phyloP scores from a whole-genome alignment of 2,888 invertebrate genomes.

The Dynastes grantii region DNA sequence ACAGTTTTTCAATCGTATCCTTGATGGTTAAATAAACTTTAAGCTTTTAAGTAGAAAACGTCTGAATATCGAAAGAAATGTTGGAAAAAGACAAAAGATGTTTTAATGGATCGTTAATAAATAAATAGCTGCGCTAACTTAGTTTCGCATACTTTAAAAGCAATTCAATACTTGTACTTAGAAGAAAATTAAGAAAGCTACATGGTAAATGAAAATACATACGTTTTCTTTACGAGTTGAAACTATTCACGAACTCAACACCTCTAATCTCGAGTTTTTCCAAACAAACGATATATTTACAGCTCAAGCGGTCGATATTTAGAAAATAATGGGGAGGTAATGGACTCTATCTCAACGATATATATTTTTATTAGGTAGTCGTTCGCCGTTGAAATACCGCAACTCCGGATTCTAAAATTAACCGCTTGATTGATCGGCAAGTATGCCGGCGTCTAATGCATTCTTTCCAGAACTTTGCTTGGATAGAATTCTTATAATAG shows the following conservation, averaged over 20 bases:
- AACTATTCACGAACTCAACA: slow-evolving; percentile 1
- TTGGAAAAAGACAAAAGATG: too few relatives aligned
- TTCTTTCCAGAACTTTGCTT: background rate
- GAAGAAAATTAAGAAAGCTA: too few relatives aligned
- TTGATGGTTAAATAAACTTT: too few relatives aligned
- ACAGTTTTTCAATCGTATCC: too few relatives aligned
- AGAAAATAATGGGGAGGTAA: slow-evolving; percentile 34
- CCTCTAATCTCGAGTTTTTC: slow-evolving; percentile 9
- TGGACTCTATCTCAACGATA: background rate
- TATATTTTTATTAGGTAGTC: slow-evolving; percentile 22
- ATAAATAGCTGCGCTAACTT: too few relatives aligned
- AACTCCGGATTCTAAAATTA: slow-evolving; percentile 28
- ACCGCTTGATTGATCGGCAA: slow-evolving; percentile 37
- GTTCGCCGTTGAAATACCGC: slow-evolving; percentile 18
- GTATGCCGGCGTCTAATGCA: slow-evolving; percentile 24
- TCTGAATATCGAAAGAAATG: too few relatives aligned
- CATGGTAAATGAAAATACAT: background rate
- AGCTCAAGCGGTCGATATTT: slow-evolving; percentile 1
- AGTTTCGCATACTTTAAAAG: too few relatives aligned
- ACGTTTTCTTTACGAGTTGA: background rate
- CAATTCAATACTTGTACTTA: too few relatives aligned
- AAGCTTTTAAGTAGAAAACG: too few relatives aligned
- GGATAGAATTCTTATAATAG: slow-evolving; percentile 54
- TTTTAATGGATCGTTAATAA: too few relatives aligned
- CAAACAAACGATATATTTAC: slow-evolving; percentile 16